A percentile compares a stretch with the other conserved stretches of the same genome.
Evolutionary conservation across 1,140 invertebrate genomes (phyloP).

Genomic region (Lysiphlebus fabarum): DNA sequence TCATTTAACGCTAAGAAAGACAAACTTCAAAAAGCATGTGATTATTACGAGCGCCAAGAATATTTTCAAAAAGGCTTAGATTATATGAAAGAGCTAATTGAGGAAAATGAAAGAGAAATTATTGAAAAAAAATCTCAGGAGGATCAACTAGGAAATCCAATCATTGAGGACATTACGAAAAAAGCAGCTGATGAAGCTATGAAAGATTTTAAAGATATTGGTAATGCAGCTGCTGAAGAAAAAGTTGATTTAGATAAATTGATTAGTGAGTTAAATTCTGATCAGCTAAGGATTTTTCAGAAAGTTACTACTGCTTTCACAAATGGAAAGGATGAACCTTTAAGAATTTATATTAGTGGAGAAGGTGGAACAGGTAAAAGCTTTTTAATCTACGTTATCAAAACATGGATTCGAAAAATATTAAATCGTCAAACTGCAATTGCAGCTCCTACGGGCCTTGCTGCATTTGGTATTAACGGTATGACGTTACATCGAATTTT

Average conservation of each 20-base stretch:
- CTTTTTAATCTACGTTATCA: conserved; percentile 2
- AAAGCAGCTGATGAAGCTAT: conserved; percentile 30
- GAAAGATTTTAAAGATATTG: conserved; percentile 31
- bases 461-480: conserved; percentile 14
- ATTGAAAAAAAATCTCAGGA: conserved; percentile 20
- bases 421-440: conserved; percentile 1
- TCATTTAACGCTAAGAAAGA: conserved; percentile 27
- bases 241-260: conserved; percentile 22
- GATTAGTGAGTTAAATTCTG: conserved; percentile 28
- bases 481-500: conserved; percentile 6
- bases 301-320: conserved; percentile 12
- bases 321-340: conserved; percentile 8
- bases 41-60: conserved; percentile 32
- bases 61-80: conserved; percentile 29
- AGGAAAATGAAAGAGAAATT: conserved; percentile 23
- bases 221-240: conserved; percentile 19
- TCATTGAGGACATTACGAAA: not conserved
- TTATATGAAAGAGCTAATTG: conserved; percentile 24
- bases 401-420: not conserved
- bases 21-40: conserved; percentile 21
- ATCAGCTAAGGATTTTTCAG: conserved; percentile 27
- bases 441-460: conserved; percentile 12
- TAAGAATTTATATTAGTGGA: conserved; percentile 7
- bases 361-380: conserved; percentile 18
- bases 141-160: conserved; percentile 19